Base-by-base conservation (phyloP, 2,888 invertebrate species). In the Timema cristinae region DNA sequence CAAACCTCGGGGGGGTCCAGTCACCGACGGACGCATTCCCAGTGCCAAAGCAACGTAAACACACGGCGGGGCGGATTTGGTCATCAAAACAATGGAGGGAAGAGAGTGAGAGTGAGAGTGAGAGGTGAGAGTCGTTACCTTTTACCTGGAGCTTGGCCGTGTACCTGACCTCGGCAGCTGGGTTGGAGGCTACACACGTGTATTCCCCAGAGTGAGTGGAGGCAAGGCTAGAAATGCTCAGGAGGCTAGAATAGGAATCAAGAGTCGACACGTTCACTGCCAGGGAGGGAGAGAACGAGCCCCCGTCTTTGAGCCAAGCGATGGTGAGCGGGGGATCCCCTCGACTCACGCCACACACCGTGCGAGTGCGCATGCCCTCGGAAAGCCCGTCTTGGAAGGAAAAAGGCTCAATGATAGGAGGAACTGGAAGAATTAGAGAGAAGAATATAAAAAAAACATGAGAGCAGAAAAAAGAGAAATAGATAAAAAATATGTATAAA, bases 391-490 rank as follows among this genome's bases (percentile, higher is more conserved):
- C 91, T 89, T 91, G 90, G 86, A 91, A 91, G 86, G 87, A 88
- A 88, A 92, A 91, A 85, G 91, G 90, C 87, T 91, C 91, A 88
- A 92, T 91, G 86, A 90, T 90, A 85, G 91, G 91, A 85, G 91
- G 91, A 87, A 91, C 91, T 91, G 89, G 82, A 86, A 85, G 81
- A 81, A 82, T 72, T 73, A 83, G 81, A 83, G 81, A 81, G 81
- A 82, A 82, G 81, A 82, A 84, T 86, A 85, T 69, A 72, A 85
- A 84, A 85, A 84, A 85, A 85, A 85, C 85, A 84, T 86, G 85
- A 83, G 81, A 85, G 82, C 85, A 82, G 84, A 84, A 84, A 84
- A 84, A 84, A 82, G 82, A 82, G 84, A 84, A 84, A 84, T 84
- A 84, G 82, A 82, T 82, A 74, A 75, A 71, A 73, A 73, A 73